Evolutionary conservation across 2,113 vertebrate species (phyloP).

Genomic region (Malurus elegans): DNA sequence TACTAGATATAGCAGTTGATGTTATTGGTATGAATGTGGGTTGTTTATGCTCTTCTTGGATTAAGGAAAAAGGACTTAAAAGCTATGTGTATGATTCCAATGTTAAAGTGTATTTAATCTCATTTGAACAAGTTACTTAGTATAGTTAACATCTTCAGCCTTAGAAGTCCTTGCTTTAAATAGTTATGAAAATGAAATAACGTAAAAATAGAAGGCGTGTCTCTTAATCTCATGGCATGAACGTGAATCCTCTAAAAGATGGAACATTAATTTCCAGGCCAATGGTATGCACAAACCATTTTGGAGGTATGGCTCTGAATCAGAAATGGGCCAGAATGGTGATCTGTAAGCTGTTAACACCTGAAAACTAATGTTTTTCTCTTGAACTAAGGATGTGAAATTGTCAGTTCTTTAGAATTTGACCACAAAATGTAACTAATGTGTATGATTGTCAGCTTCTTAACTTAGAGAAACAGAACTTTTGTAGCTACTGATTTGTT

Average conservation of each 20-base stretch:
- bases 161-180: background rate
- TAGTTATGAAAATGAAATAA: background rate
- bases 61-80: background rate
- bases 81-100: background rate
- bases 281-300: background rate
- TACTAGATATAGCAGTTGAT: background rate
- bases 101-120: background rate
- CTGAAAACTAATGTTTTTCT: background rate
- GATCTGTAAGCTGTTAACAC: too few species aligned
- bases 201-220: background rate
- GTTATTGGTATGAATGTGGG: background rate
- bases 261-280: background rate
- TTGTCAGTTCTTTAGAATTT: background rate
- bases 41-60: background rate
- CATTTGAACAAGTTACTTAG: background rate
- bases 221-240: background rate
- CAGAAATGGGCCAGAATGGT: background rate
- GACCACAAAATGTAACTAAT: background rate
- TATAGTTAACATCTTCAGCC: background rate
- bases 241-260: background rate
- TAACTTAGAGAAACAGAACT: background rate
- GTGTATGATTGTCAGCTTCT: background rate
- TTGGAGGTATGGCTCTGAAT: background rate
- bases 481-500: background rate
- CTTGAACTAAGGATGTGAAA: background rate